Evolutionary conservation across 1,140 invertebrate species (phyloP).

Genomic region (Steinernema feltiae): DNA sequence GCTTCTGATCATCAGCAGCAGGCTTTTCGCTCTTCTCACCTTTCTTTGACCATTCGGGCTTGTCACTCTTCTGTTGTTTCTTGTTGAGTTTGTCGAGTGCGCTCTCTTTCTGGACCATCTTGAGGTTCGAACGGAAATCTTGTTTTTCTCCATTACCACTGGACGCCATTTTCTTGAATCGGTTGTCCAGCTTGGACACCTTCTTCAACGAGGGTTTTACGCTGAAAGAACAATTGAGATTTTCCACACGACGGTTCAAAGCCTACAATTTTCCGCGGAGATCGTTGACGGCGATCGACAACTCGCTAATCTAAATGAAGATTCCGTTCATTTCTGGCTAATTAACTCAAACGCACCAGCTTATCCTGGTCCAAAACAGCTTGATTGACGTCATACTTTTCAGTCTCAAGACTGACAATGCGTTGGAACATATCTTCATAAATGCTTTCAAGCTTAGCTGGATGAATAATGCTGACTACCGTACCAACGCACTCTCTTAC

Average conservation of each 20-base stretch:
- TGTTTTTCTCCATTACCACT: slow-evolving; percentile 25
- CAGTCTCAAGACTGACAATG: background rate
- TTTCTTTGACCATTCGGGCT: slow-evolving; percentile 41
- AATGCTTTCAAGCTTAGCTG: background rate
- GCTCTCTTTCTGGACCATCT: slow-evolving; percentile 40
- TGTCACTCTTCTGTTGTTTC: slow-evolving; percentile 33
- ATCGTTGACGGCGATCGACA: slow-evolving; percentile 98
- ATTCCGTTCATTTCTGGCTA: background rate
- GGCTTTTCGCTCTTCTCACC: slow-evolving; percentile 24
- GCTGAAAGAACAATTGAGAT: background rate
- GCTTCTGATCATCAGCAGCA: slow-evolving; percentile 20
- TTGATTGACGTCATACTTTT: background rate
- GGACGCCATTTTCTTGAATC: background rate
- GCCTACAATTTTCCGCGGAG: slow-evolving; percentile 99
- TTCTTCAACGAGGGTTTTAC: background rate
- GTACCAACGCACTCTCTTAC: background rate
- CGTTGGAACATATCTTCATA: slow-evolving; percentile 1
- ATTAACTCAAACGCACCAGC: background rate
- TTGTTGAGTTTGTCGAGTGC: slow-evolving; percentile 32
- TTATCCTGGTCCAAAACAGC: background rate
- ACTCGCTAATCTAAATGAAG: slow-evolving; percentile 73
- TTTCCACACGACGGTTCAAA: background rate
- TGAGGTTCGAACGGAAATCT: slow-evolving; percentile 40
- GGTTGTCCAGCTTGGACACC: background rate
- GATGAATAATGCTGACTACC: background rate